These are phyloP conservation scores for Nylanderia fulva DNA, from an alignment of 1,140 invertebrate genomes.

Conservation along the genomic window DNA sequence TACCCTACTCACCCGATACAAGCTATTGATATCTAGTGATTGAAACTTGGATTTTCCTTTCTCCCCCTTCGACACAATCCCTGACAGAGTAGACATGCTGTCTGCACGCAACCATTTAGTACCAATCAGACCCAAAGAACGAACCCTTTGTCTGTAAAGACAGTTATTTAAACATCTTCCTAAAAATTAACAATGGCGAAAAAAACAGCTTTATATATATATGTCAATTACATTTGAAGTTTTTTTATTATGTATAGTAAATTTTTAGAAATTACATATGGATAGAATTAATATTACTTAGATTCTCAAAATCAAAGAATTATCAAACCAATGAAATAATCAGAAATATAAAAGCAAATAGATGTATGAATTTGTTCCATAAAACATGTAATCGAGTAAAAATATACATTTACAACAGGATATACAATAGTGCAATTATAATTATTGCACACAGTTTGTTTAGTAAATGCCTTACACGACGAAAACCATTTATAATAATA, in stretches of 20 bases:
- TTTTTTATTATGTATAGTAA: too few species aligned
- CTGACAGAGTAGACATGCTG: slow-evolving; percentile 96
- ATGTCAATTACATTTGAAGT: neutral
- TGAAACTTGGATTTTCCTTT: slow-evolving; percentile 98
- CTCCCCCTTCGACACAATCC: slow-evolving; percentile 94
- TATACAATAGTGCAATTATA: neutral
- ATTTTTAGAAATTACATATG: too few species aligned
- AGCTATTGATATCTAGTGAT: slow-evolving; percentile 98
- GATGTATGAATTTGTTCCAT: too few species aligned
- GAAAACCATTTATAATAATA: too few species aligned
- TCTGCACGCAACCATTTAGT: slow-evolving; percentile 94
- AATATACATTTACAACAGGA: neutral
- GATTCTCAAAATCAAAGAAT: too few species aligned
- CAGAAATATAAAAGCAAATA: neutral
- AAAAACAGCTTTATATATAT: neutral
- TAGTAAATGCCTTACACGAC: neutral
- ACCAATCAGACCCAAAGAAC: slow-evolving; percentile 92
- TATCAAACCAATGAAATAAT: too few species aligned
- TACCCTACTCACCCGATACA: slow-evolving; percentile 95
- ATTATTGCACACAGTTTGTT: neutral
- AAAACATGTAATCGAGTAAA: neutral
- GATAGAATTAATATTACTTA: too few species aligned
- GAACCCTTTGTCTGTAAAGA: slow-evolving; percentile 90
- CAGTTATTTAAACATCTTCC: slow-evolving; percentile 50
- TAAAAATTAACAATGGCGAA: neutral